Percentiles rank a stretch among this genome's conserved stretches.
phyloP scores from a whole-genome alignment of 2,113 vertebrate species.

The Gymnobelideus leadbeateri region DNA sequence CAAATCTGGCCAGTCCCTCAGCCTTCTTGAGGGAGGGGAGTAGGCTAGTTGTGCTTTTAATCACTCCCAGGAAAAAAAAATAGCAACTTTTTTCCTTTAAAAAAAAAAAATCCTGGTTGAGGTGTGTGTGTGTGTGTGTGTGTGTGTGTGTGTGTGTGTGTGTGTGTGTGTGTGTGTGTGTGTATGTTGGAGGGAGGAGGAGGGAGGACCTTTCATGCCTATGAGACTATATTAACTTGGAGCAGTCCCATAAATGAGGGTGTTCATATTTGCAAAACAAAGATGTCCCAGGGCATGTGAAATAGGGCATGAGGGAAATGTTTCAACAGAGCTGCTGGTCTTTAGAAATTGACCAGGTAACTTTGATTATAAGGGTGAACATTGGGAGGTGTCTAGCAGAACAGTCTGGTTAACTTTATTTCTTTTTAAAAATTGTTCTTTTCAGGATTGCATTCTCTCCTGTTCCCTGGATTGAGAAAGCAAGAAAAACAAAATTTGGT shows the following conservation, averaged over 20 bases:
- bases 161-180: too few species aligned
- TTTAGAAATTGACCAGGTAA: conserved; percentile 49
- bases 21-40: background rate
- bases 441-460: background rate
- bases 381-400: conserved; percentile 33
- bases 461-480: background rate
- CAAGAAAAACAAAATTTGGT: conserved; percentile 7
- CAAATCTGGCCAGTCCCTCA: conserved; percentile 59
- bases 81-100: background rate
- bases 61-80: conserved; percentile 55
- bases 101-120: background rate
- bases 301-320: conserved; percentile 36
- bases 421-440: background rate
- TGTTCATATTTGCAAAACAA: conserved; percentile 58
- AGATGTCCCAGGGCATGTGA: conserved; percentile 58
- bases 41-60: background rate
- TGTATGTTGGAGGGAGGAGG: too few species aligned
- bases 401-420: background rate
- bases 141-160: too few species aligned
- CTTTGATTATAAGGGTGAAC: conserved; percentile 31
- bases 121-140: too few species aligned
- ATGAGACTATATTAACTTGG: background rate
- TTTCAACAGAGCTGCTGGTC: conserved; percentile 48
- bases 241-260: conserved; percentile 8
- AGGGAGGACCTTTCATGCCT: background rate